phyloP scores from a whole-genome alignment of 2,888 invertebrate species.

The Petrolisthes cinctipes region DNA sequence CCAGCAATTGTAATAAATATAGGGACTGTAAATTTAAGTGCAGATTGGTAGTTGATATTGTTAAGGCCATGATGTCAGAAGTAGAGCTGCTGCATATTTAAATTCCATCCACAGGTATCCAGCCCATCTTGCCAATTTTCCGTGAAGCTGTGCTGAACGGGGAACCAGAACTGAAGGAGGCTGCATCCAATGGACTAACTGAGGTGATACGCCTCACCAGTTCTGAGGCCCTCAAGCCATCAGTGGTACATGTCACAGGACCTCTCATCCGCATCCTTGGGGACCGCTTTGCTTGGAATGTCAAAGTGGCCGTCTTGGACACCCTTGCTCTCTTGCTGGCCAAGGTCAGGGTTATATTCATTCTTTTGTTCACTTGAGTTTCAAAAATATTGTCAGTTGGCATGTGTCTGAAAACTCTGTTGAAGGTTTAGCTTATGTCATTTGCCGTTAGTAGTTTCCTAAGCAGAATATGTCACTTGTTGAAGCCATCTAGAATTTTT shows the following conservation, averaged over 20 bases:
- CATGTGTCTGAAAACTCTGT: neutral
- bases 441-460: no score
- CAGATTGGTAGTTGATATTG: no score
- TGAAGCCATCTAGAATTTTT: no score
- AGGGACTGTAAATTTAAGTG: no score
- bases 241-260: slow-evolving; percentile 97
- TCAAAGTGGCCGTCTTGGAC: slow-evolving; percentile 95
- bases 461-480: no score
- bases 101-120: slow-evolving; percentile 78
- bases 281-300: slow-evolving; percentile 87
- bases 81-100: no score
- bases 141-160: slow-evolving; percentile 97
- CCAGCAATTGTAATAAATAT: no score
- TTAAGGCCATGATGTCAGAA: no score
- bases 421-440: no score
- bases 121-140: slow-evolving; percentile 93
- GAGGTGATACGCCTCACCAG: slow-evolving; percentile 87
- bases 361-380: no score
- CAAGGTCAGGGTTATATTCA: slow-evolving; percentile 76
- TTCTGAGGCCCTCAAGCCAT: slow-evolving; percentile 89
- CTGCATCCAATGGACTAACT: slow-evolving; percentile 90
- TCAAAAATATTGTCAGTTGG: neutral
- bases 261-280: slow-evolving; percentile 97
- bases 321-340: slow-evolving; percentile 90
- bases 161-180: slow-evolving; percentile 93